These are phyloP conservation scores for Actias luna DNA, from an alignment of 2,888 invertebrate genomes.

Conservation along the genomic window DNA sequence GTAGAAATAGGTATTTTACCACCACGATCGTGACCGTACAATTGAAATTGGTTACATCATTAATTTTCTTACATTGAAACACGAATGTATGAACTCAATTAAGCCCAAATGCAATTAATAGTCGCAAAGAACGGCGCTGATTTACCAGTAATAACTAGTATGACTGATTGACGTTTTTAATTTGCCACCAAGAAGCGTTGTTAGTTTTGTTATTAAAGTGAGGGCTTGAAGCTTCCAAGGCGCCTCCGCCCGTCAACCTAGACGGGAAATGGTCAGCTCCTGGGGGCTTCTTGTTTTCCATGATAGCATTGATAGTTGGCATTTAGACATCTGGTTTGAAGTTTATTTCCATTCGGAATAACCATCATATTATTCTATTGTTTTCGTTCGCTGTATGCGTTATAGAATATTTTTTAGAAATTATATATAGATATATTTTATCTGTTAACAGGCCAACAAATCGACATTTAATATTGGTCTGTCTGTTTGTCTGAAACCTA, in stretches of 20 bases:
- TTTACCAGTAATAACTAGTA: slow-evolving; percentile 69
- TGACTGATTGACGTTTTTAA: slow-evolving; percentile 77
- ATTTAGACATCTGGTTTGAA: slow-evolving; percentile 23
- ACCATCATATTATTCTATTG: neutral
- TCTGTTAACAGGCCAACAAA: neutral
- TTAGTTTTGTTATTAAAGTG: slow-evolving; percentile 24
- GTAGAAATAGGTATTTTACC: neutral
- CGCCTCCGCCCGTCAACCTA: slow-evolving; percentile 44
- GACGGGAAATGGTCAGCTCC: slow-evolving; percentile 47
- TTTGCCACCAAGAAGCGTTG: slow-evolving; percentile 44
- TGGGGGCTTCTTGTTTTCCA: slow-evolving; percentile 33
- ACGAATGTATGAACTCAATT: slow-evolving; percentile 67
- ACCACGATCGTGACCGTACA: slow-evolving; percentile 37
- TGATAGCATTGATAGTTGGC: slow-evolving; percentile 36
- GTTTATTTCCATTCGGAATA: slow-evolving; percentile 1
- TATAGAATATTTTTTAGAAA: no score
- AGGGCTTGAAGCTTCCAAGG: slow-evolving; percentile 39
- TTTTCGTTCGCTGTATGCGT: neutral
- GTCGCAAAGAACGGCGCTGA: slow-evolving; percentile 65
- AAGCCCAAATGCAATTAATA: slow-evolving; percentile 70
- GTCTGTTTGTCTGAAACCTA: no score
- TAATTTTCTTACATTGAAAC: slow-evolving; percentile 61
- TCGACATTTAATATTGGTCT: neutral
- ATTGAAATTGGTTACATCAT: slow-evolving; percentile 56
- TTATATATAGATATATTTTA: no score